Evolutionary conservation across 2,888 invertebrate species (phyloP), one percentile per base, ranked within the genome.

Genomic region (Elegia similella): DNA sequence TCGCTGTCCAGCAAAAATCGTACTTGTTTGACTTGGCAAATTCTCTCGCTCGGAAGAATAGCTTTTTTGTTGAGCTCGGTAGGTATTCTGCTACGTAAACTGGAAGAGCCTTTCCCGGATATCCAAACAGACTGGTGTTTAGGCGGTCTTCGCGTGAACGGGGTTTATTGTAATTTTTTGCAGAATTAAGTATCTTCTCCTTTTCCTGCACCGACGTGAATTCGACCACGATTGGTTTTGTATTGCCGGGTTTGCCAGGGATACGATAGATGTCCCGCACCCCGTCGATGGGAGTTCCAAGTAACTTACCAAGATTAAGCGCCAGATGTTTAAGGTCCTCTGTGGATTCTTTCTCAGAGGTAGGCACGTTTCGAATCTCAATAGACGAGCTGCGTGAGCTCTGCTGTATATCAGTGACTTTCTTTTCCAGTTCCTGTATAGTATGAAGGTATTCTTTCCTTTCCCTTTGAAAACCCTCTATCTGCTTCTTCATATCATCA

Each of bases 61-160:
- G 32, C 30, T 47, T 52, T 16, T 52, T 59, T 2, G 32, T 42
- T 38, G 52, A 42, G 5, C 52, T 34, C n/a, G 56, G 55, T 12
- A 59, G 52, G 15, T 56, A 46, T 46, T 59, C 59, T 8, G 52
- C 52, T 10, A 59, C 46, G 17, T 47, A 59, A 10, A 59, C 38
- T 7, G 59, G 59, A 5, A 29, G 34, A 8, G 13, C 15, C 10
- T 56, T 47, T 7, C 53, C 56, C 7, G 32, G 29, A 7, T 46
- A 10, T 10, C 59, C 56, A 13, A 59, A 46, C 15, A 17, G n/a
- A 1, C n/a, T 10, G 12, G 30, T 30, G 30, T 30, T 30, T 30
- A 30, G 30, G 5, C 30, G 30, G 30, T 30, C 30, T 30, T 30
- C 30, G 7, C 30, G 30, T 6, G 30, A 7, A 30, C 30, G 30